Evolutionary conservation across 2,113 vertebrate genomes (phyloP).

Genomic region (Hippopotamus amphibius): DNA sequence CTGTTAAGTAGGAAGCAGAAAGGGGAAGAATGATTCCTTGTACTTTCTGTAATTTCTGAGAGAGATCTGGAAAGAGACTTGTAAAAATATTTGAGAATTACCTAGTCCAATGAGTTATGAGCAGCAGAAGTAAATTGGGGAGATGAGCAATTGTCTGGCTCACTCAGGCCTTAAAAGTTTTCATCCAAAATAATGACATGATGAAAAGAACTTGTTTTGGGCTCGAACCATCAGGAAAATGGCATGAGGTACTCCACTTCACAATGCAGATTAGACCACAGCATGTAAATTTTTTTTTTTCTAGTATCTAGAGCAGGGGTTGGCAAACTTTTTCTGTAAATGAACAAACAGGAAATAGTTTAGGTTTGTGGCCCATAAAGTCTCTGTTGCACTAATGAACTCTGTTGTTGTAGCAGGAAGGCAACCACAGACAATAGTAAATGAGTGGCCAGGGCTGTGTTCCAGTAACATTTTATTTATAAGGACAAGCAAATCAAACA

Average conservation of each 20-base stretch:
- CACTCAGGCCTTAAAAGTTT: background rate
- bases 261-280: background rate
- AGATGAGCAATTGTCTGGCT: background rate
- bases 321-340: background rate
- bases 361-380: background rate
- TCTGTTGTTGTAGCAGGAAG: background rate
- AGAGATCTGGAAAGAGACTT: background rate
- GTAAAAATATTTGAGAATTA: background rate
- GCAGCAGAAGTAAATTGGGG: background rate
- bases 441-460: background rate
- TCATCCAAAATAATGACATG: background rate
- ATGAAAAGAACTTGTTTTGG: background rate
- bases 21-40: background rate
- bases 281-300: background rate
- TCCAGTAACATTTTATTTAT: background rate
- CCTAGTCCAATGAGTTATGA: background rate
- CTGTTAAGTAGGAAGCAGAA: background rate
- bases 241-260: background rate
- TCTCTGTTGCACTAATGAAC: background rate
- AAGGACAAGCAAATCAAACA: background rate
- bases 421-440: background rate
- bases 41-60: constrained; percentile 4
- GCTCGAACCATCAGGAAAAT: background rate
- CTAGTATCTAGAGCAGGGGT: background rate
- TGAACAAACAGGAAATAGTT: background rate